Evolutionary conservation across 1,140 invertebrate species (phyloP), one percentile per base, ranked within the genome.

Genomic region (Musca vetustissima): DNA sequence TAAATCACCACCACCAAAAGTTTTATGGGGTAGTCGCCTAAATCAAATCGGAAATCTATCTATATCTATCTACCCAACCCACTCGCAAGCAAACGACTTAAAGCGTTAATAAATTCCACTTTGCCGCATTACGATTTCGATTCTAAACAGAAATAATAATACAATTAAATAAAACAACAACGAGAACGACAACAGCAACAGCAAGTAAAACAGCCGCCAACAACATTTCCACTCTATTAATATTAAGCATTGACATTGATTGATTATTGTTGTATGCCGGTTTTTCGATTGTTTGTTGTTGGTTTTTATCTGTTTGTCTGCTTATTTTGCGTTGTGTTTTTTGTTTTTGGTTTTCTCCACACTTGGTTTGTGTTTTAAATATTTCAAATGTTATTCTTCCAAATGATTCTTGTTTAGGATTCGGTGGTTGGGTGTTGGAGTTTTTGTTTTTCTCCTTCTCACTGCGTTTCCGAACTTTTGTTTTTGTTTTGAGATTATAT

Each of bases 201-300:
- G 28, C 28, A 4, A 4, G 28, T 43, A 43, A 6, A 2, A 43
- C 36, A 43, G 36, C 36, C 36, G 36, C 36, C 36, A 61, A 61
- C 57, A 61, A 61, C 57, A 61, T 61, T 36, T 61, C 28, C 36
- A 21, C 28, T 36, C 57, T 61, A 36, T 61, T 61, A 61, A 61
- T 61, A 61, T 61, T 61, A 61, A 61, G 21, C 57, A 36, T 61
- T 61, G 57, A 61, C 57, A 61, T 61, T 61, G 57, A 61, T 61
- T 61, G 57, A 61, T 61, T 61, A 61, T 36, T 61, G 36, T 19
- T 61, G 11, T 61, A 57, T 59, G 22, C 24, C 28, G 14, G 24
- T 28, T 28, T 59, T 59, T 28, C 15, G 25, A 2, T 59, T 57
- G 24, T 28, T 43, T 59, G 24, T 17, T 59, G 24, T 28, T 59